phyloP scores from a whole-genome alignment of 37 sponge, comb jelly and placozoan species.

The Halisarca cf. caerulea region DNA sequence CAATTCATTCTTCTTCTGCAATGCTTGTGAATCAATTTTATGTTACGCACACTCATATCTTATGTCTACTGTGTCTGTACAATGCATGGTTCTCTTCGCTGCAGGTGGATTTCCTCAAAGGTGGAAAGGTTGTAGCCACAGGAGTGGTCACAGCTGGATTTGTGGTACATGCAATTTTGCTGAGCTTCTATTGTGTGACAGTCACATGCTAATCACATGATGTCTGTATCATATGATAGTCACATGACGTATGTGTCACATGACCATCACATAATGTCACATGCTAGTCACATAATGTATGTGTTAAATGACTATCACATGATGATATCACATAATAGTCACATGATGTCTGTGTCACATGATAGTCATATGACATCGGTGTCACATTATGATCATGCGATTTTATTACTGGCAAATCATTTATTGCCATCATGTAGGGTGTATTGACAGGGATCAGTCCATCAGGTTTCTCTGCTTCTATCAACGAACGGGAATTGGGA shows the following conservation, averaged over 20 bases:
- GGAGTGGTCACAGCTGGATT: conserved; percentile 55
- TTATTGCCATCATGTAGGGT: conserved; percentile 35
- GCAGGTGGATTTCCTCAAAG: conserved; percentile 45
- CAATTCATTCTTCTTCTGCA: too few species aligned
- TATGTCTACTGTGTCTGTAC: too few species aligned
- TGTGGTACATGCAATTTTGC: conserved; percentile 61
- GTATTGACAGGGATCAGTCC: conserved; percentile 53
- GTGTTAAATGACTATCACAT: too few species aligned
- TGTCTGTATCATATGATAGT: too few species aligned
- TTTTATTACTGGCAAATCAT: neutral
- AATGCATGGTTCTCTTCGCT: too few species aligned
- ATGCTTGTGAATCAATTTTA: too few species aligned
- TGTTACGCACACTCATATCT: too few species aligned
- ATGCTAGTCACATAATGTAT: neutral
- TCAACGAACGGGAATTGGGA: conserved; percentile 67
- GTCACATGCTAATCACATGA: neutral
- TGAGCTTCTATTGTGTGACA: too few species aligned
- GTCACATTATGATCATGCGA: too few species aligned
- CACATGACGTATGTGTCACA: too few species aligned
- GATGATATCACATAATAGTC: neutral
- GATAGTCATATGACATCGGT: too few species aligned
- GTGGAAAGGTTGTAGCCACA: conserved; percentile 39
- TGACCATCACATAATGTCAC: neutral
- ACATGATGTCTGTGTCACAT: neutral
- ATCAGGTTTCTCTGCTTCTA: conserved; percentile 49